Evolutionary conservation across 1,140 invertebrate genomes (phyloP), one percentile per base, ranked within the genome.

Genomic region (Leptinotarsa undecemlineata): DNA sequence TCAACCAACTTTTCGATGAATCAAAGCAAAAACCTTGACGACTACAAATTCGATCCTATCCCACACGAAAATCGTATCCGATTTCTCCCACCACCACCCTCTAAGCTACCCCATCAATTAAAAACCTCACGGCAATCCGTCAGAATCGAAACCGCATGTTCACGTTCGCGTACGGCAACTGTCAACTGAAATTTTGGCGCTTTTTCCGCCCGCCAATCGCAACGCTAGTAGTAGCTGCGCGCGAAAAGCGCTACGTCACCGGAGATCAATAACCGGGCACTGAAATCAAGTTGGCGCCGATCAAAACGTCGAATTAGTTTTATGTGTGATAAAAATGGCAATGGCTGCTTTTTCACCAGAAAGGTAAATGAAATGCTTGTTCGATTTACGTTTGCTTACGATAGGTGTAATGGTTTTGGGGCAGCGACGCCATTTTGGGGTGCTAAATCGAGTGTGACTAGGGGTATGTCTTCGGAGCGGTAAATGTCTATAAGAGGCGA

Each of bases 311-410:
- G 80, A 86, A 86, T 84, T 81, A 81, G 88, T 90, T 72, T 90
- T 88, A 91, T 91, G 90, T 91, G 89, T 82, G 89, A 90, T 87
- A 89, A 88, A 86, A 89, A 88, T 86, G 89, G 88, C 82, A 88
- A 88, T 80, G 89, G 90, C 83, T 91, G 90, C 85, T 91, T 90
- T 85, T 90, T 90, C 84, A 88, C 88, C 77, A 87, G 88, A 86
- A 90, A 90, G 89, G 89, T 90, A 88, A 90, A 80, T 77, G 48
- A 79, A 78, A 76, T 61, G 63, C 47, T 60, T 71, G 71, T 26
- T 75, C n/a, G 60, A 20, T 64, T 64, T 57, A 17, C 51, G 15
- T 57, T 57, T 57, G 51, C n/a, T 15, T 17, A 17, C 15, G 15
- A 17, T 15, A 17, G 51, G 23, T 26, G 64, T 67, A 33, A 23